phyloP scores from a whole-genome alignment of 2,797 vertebrate genomes.

The Macroramphosus scolopax region DNA sequence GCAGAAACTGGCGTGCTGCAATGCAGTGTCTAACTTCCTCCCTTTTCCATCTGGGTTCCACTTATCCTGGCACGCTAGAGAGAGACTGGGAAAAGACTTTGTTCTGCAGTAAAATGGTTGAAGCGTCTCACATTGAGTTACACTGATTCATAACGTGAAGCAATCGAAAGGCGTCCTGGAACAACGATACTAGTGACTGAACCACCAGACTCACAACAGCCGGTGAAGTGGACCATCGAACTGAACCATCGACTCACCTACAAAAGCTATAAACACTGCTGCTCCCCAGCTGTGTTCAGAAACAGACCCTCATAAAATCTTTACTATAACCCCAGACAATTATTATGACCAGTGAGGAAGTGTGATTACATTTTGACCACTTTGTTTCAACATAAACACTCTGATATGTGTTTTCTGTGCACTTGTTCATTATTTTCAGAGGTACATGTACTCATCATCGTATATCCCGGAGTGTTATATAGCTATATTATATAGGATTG shows the following conservation, averaged over 20 bases:
- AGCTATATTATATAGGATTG: too few relatives aligned
- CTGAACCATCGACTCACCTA: too few relatives aligned
- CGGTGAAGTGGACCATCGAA: too few relatives aligned
- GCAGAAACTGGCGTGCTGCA: conserved; percentile 65
- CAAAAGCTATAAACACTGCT: background rate
- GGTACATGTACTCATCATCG: conserved; percentile 21
- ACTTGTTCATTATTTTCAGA: conserved; percentile 30
- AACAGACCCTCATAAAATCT: conserved; percentile 13
- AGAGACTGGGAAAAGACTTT: conserved; percentile 24
- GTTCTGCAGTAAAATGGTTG: conserved; percentile 22
- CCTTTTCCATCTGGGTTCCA: conserved; percentile 55
- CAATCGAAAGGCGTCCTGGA: conserved; percentile 25
- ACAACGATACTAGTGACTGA: conserved; percentile 29
- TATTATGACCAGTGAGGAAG: conserved; percentile 46
- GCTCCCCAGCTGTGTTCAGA: conserved; percentile 5
- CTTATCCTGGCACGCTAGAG: conserved; percentile 20
- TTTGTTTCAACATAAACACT: conserved; percentile 16
- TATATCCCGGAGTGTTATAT: too few relatives aligned
- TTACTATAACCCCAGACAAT: conserved; percentile 24
- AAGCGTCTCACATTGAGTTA: conserved; percentile 17
- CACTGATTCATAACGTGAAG: conserved; percentile 28
- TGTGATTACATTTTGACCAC: conserved; percentile 16
- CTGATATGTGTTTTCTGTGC: conserved; percentile 5
- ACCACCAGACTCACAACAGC: too few relatives aligned
- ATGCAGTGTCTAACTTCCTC: conserved; percentile 66